Evolutionary conservation across 2,888 invertebrate species (phyloP).

Genomic region (Clusia tigrina): DNA sequence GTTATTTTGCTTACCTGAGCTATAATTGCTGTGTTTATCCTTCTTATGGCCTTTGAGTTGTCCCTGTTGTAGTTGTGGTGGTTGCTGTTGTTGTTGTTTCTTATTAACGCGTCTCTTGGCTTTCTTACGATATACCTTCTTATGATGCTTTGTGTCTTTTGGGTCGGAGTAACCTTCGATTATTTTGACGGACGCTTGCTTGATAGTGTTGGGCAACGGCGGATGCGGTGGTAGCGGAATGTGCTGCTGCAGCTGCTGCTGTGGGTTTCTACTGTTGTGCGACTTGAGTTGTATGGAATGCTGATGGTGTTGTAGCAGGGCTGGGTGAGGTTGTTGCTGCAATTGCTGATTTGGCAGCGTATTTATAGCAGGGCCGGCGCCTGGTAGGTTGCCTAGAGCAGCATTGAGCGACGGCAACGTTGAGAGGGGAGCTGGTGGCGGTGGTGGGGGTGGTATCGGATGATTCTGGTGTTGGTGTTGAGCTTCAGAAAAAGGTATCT

Average conservation of each 20-base stretch:
- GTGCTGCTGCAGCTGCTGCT: slow-evolving; percentile 13
- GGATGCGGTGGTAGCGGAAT: slow-evolving; percentile 43
- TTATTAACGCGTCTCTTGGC: slow-evolving; percentile 56
- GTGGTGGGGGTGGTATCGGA: slow-evolving; percentile 45
- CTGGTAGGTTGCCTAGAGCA: slow-evolving; percentile 29
- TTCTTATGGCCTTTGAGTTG: slow-evolving; percentile 42
- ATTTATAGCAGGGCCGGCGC: slow-evolving; percentile 37
- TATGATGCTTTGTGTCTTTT: slow-evolving; percentile 62
- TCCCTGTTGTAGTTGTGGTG: slow-evolving; percentile 33
- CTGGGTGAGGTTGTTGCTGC: slow-evolving; percentile 34
- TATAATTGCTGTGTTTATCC: slow-evolving; percentile 60
- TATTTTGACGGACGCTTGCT: slow-evolving; percentile 61
- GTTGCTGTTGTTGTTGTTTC: slow-evolving; percentile 41
- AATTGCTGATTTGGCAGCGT: slow-evolving; percentile 40
- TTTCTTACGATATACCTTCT: slow-evolving; percentile 62
- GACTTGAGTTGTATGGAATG: slow-evolving; percentile 7
- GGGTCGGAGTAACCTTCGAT: slow-evolving; percentile 65
- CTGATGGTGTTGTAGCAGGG: slow-evolving; percentile 29
- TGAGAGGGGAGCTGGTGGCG: slow-evolving; percentile 48
- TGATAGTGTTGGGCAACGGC: slow-evolving; percentile 56
- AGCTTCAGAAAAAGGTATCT: slow-evolving; percentile 54
- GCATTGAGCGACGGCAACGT: slow-evolving; percentile 49
- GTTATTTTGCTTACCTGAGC: slow-evolving; percentile 56
- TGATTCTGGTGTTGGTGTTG: slow-evolving; percentile 44
- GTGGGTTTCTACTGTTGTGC: not conserved